Evolutionary conservation across 2,888 invertebrate species (phyloP).

Genomic region (Mycogona germanica): DNA sequence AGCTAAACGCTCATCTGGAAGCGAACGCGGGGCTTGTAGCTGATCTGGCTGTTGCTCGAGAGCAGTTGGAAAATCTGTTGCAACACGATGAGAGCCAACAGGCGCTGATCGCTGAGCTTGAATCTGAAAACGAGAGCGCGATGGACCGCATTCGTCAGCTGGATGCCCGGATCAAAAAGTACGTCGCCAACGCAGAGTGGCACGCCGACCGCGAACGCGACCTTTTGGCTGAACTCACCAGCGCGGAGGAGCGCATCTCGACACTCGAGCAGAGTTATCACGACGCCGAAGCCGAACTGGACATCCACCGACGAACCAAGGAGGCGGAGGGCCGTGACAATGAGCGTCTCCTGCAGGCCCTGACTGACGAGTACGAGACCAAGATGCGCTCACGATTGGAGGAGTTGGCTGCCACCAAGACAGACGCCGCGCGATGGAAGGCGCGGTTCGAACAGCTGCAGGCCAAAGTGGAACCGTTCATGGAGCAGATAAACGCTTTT

Average conservation of each 20-base stretch:
- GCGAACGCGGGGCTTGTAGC: neutral
- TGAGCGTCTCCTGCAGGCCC: slow-evolving; percentile 8
- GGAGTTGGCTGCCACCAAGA: neutral
- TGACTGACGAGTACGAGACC: slow-evolving; percentile 9
- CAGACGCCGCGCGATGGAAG: slow-evolving; percentile 13
- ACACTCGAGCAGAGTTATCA: neutral
- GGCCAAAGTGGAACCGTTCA: slow-evolving; percentile 32
- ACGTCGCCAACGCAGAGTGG: slow-evolving; percentile 12
- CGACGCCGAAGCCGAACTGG: neutral
- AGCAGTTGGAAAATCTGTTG: too few relatives aligned
- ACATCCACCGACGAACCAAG: neutral
- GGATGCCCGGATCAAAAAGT: slow-evolving; percentile 2
- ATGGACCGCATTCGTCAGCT: neutral
- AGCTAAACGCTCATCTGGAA: neutral
- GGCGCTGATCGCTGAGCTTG: neutral
- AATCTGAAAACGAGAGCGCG: slow-evolving; percentile 3
- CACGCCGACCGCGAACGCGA: slow-evolving; percentile 9
- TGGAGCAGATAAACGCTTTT: slow-evolving; percentile 40
- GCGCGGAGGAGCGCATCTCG: neutral
- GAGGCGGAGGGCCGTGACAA: slow-evolving; percentile 10
- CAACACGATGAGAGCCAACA: neutral
- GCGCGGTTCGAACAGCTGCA: slow-evolving; percentile 29
- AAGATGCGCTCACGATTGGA: neutral
- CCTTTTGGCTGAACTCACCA: slow-evolving; percentile 4
- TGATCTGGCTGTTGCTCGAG: too few relatives aligned